Percentiles rank a stretch among this genome's conserved stretches.
Conservation (phyloP, 2,888 invertebrate genomes). For the Litoditis marina region DNA sequence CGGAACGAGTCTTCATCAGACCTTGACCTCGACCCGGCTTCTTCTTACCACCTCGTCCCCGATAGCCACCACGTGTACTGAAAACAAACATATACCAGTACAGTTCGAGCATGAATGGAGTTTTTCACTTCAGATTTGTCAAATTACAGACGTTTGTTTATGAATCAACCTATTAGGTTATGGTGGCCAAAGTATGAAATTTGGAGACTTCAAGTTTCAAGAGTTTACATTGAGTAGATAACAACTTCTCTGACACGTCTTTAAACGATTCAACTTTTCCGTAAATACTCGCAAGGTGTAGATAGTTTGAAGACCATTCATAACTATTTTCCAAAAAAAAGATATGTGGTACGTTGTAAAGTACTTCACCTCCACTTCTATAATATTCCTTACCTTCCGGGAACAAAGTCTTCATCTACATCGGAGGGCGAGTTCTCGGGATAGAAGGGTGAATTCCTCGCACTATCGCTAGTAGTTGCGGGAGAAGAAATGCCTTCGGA, state of each 20-base stretch:
- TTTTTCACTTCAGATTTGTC: background rate
- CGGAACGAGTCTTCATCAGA: conserved; percentile 25
- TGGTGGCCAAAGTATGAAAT: too few species aligned
- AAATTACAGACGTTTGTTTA: too few species aligned
- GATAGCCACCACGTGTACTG: conserved; percentile 21
- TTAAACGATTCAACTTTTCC: too few species aligned
- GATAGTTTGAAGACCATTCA: too few species aligned
- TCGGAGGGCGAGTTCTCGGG: conserved; percentile 33
- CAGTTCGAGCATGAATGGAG: background rate
- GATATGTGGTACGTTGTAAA: too few species aligned
- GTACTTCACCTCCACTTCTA: too few species aligned
- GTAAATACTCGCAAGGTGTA: too few species aligned
- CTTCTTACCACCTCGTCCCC: conserved; percentile 39
- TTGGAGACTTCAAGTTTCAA: too few species aligned
- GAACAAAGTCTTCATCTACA: conserved; percentile 44
- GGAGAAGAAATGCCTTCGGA: conserved; percentile 13
- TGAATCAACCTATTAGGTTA: too few species aligned
- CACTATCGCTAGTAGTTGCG: conserved; percentile 33
- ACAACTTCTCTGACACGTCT: too few species aligned
- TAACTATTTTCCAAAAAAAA: too few species aligned
- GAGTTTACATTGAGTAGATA: too few species aligned
- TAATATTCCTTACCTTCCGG: conserved; percentile 26
- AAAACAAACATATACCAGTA: background rate
- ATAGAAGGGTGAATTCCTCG: conserved; percentile 40
- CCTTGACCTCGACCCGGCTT: conserved; percentile 36